Conservation (phyloP, 2,888 invertebrate species). For the Lepetodrilus schrolli region DNA sequence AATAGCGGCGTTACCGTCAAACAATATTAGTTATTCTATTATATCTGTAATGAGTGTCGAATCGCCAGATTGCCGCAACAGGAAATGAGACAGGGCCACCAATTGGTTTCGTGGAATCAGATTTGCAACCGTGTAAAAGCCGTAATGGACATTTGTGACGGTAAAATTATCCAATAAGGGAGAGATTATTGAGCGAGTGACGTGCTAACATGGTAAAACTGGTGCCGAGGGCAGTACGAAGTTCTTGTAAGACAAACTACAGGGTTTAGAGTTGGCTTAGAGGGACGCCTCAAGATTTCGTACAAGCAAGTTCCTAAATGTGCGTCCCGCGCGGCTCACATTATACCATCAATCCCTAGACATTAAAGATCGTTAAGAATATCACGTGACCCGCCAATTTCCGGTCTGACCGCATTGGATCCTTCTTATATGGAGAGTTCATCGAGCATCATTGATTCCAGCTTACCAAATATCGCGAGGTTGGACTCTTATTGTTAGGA, state of each 20-base stretch:
- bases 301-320: neutral
- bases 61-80: conserved; percentile 2
- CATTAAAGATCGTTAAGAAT: conserved; percentile 20
- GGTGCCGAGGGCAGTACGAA: conserved; percentile 5
- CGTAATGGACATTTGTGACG: conserved; percentile 29
- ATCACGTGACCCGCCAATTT: conserved; percentile 11
- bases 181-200: conserved; percentile 24
- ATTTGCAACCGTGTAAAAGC: conserved; percentile 17
- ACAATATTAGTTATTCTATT: conserved; percentile 29
- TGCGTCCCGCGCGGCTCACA: neutral
- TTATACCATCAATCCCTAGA: neutral
- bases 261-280: neutral
- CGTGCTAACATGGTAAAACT: conserved; percentile 4
- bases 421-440: conserved; percentile 4
- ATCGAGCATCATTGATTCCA: conserved; percentile 11
- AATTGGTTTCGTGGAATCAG: conserved; percentile 30
- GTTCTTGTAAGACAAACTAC: conserved; percentile 1
- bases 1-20: conserved; percentile 10
- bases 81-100: conserved; percentile 19
- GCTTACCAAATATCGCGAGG: conserved; percentile 17
- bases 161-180: conserved; percentile 27
- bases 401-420: neutral
- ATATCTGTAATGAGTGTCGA: conserved; percentile 22
- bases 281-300: neutral
- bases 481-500: conserved; percentile 12